These are phyloP conservation scores for Proterorhinus semilunaris DNA, from an alignment of 2,113 vertebrate species.

Conservation along the genomic window DNA sequence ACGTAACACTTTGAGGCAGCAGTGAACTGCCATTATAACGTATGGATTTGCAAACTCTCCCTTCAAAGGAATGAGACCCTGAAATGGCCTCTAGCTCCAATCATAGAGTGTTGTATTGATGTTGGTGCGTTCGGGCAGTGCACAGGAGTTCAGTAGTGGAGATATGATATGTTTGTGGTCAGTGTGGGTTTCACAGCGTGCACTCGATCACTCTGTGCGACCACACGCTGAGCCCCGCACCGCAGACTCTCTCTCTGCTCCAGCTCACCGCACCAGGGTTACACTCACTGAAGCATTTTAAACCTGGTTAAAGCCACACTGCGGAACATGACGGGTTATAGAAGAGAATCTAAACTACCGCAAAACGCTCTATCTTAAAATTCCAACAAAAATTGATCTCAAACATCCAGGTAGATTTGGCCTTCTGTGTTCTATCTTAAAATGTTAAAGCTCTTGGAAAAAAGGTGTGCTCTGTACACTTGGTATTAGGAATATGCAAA, in stretches of 20 bases:
- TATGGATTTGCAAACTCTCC: neutral
- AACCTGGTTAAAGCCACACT: neutral
- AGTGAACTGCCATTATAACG: neutral
- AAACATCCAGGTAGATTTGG: too few relatives aligned
- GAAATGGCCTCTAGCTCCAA: conserved; percentile 28
- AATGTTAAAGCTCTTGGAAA: too few relatives aligned
- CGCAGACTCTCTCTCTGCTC: too few relatives aligned
- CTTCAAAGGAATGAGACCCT: neutral
- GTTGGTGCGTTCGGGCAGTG: conserved; percentile 43
- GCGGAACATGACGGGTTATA: too few relatives aligned
- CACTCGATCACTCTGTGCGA: conserved; percentile 38
- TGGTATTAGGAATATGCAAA: too few relatives aligned
- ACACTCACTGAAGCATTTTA: conserved; percentile 35
- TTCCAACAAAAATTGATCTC: too few relatives aligned
- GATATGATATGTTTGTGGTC: conserved; percentile 49
- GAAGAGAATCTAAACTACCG: too few relatives aligned
- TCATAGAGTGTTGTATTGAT: conserved; percentile 59
- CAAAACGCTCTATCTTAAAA: too few relatives aligned
- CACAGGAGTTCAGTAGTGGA: conserved; percentile 51
- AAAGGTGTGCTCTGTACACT: too few relatives aligned
- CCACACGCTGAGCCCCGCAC: conserved; percentile 33
- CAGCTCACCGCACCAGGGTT: conserved; percentile 18
- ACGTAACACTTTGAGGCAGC: neutral
- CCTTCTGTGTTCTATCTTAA: too few relatives aligned
- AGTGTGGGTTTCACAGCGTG: conserved; percentile 51